Base-by-base conservation (phyloP, 2,888 invertebrate species). In the Alentia gelatinosa region DNA sequence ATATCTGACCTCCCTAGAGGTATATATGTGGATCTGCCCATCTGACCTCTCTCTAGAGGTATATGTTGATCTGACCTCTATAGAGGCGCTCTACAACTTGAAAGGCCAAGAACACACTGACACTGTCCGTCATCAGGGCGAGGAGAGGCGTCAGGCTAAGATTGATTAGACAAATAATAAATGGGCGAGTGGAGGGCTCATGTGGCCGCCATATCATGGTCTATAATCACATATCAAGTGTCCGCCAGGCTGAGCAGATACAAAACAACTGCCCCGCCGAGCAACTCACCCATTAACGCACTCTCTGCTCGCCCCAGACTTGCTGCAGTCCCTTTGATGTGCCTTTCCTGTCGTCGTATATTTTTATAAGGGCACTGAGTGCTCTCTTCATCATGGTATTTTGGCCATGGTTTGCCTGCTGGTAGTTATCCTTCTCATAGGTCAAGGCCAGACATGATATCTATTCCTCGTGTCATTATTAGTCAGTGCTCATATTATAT, bases 181-280 rank as follows among this genome's bases (percentile, higher is more conserved):
- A 33, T 74, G 74, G 74, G 4, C 30, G 19, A 74, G 74, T 74
- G 74, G 26, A 33, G 4, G 30, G 74, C 74, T 33, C 74, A 74
- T 33, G 74, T 74, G 74, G 33, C 74, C 19, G 74, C 33, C 74
- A 74, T 74, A 74, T 74, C 74, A 74, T 74, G 74, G 74, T 33
- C 74, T 74, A 33, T 33, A 74, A 74, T 74, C 74, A 26, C 74
- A 74, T 74, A 74, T 74, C 74, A 74, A 74, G 26, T 74, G 26
- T 74, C 74, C 74, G 74, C 74, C 74, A 74, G 30, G 74, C 30
- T 33, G 33, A 74, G 74, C 74, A 74, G 74, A 74, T 74, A 56
- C 56, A 56, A 56, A 56, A 19, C 56, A 74, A 74, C 74, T 26
- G n/a, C 47, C 9, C 47, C 19, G 9, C n/a, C 26, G 74, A 26